Base-by-base conservation (phyloP, 2,888 invertebrate genomes). In the Agriopis marginaria region DNA sequence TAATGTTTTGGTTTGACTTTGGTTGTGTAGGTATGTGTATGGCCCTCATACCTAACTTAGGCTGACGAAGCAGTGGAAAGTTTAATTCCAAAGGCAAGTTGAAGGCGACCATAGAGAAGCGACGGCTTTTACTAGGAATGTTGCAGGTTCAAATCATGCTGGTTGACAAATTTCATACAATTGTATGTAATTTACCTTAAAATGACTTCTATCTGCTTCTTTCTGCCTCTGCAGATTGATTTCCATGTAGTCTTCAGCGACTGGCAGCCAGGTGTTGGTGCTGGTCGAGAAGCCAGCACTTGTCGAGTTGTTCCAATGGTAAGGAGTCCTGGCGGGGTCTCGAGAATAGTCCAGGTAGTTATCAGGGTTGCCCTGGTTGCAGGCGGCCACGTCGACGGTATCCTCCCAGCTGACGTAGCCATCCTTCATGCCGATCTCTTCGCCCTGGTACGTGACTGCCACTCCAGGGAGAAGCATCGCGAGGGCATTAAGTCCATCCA, bases 391-490 rank as follows among this genome's bases (percentile, higher is more conserved):
- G 76, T 96, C 96, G 0, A 95, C 89, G 44, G 95, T 95, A 65
- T 96, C 94, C 7, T 94, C 89, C 89, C 93, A 96, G 72, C 95
- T 92, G 63, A 96, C 93, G 70, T 85, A 86, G 0, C 95, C 95
- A 75, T 97, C 95, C 49, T 89, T 87, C 96, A 97, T 96, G 0
- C 96, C 97, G 40, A 97, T 96, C 85, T 97, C 97, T 79, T 97
- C 97, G 0, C 97, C 98, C 79, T 98, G 97, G 88, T 98, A 98
- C 0, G 97, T 96, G n/a, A 97, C 95, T 0, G 96, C 95, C 0
- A 96, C 96, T 45, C 98, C 98, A 0, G 97, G 97, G 39, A 98
- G 89, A 11, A 97, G 85, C 82, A 97, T 93, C 68, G 95, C 95
- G 63, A 98, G 87, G 79, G 97, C 95, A 83, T 96, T 97, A 4